Base-by-base conservation (phyloP, 2,797 vertebrate genomes). In the Gorsachius magnificus region DNA sequence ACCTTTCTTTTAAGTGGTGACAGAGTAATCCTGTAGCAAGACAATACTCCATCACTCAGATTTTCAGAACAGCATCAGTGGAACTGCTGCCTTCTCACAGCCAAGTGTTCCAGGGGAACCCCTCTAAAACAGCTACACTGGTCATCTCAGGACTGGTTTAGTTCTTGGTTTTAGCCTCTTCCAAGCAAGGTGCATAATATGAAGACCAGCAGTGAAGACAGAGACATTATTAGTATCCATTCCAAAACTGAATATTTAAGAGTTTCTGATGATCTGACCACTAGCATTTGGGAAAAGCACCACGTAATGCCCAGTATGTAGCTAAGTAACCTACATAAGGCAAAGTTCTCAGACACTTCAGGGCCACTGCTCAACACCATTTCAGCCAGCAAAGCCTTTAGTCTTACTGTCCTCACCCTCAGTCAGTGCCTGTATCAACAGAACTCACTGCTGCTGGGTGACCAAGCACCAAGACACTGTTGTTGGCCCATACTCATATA, bases 291-390 rank as follows among this genome's bases (percentile, higher is more conserved):
- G 38, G 15, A 60, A 75, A 88, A 83, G 9, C 51, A 74, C 16
- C 25, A 15, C 3, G 6, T 25, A 45, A 72, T 50, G 36, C 9
- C 25, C 41, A 43, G 5, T 20, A 48, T 4, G 36, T 13, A 71
- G 46, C 41, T 69, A 45, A 48, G 31, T 69, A 85, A 26, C 16
- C 63, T 50, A 16, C 11, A 5, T 24, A 69, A 79, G 28, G 50
- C 22, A 41, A 64, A 89, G 20, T 41, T 25, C 51, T 72, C 19
- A 15, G 28, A 61, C 2, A 26, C 29, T 41, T 77, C 36, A 48
- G 11, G 19, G 33, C 22, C 41, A 26, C 33, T 0, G 0, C 17
- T 16, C 41, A 69, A 35, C 0, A 3, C 7, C 36, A 63, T 46
- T 83, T 88, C 29, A 61, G 63, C 9, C 35, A 75, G 45, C 16